Base-by-base conservation (phyloP, 1,140 invertebrate species). In the Drosophila auraria region DNA sequence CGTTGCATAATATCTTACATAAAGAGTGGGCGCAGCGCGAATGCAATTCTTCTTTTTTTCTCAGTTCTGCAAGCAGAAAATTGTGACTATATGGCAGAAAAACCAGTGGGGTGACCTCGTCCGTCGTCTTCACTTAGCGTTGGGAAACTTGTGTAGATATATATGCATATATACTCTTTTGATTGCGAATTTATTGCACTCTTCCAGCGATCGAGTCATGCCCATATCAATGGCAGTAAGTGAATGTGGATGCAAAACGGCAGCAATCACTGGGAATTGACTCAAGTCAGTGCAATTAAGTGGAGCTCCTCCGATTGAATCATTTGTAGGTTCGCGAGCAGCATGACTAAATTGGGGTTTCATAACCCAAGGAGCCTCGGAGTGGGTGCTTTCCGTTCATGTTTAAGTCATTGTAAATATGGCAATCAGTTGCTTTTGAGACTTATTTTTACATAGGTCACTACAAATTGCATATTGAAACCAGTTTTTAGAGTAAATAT, bases 171-270 rank as follows among this genome's bases (percentile, higher is more conserved):
- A 23, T 11, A 15, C 20, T 11, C 12, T 30, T 36, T 73, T 71
- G 61, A 80, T 61, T 57, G 70, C 40, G 25, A 61, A 71, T 77
- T 81, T 83, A 64, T 72, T 71, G 66, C 49, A 56, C 58, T 57
- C 49, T 70, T 40, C 27, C 40, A 36, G 45, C n/a, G 44, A 70
- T 50, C 45, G 53, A 68, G 23, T 77, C 66, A 75, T 49, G 50
- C 17, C 5, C 44, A 69, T 58, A 78, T 70, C 74, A 71, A 69
- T 69, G 65, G 33, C 15, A 44, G 15, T 17, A 9, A 36, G 53
- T 38, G 56, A 60, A 58, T 57, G 20, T 40, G 54, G 36, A 38
- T 58, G 56, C 56, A 30, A 40, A 30, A 25, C n/a, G 40, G 1
- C 50, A 17, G 53, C 42, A 69, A 44, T 59, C 51, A 73, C 15